Conservation (phyloP, 2,888 invertebrate species). For the Holacanthella duospinosa region DNA sequence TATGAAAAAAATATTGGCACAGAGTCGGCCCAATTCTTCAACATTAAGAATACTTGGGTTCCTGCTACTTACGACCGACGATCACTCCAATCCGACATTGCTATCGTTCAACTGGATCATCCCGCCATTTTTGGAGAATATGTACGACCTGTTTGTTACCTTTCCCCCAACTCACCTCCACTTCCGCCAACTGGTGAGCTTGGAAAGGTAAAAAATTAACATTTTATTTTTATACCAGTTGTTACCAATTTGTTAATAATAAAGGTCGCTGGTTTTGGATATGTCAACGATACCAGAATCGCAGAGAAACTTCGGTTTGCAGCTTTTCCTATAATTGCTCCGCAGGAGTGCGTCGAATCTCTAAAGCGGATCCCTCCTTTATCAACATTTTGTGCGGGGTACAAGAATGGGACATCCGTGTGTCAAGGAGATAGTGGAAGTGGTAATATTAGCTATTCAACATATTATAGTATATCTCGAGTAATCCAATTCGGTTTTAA, state of each 20-base stretch:
- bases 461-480: no score
- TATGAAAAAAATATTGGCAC: background rate
- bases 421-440: background rate
- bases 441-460: no score
- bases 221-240: no score
- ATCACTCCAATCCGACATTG: background rate
- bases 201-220: background rate
- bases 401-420: background rate
- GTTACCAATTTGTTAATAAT: background rate
- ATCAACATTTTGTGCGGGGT: background rate
- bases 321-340: background rate
- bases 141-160: background rate
- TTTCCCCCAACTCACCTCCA: no score
- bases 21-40: background rate
- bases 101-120: background rate
- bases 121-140: background rate
- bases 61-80: background rate
- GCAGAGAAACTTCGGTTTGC: background rate
- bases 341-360: background rate
- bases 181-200: background rate
- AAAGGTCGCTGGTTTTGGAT: background rate
- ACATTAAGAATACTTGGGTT: background rate
- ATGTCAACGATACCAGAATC: background rate
- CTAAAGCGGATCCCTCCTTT: background rate
- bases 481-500: no score